A percentile compares a stretch with the other conserved stretches of the same genome.
Evolutionary conservation across 2,888 invertebrate species (phyloP).

Genomic region (Meiosimyza decipiens): DNA sequence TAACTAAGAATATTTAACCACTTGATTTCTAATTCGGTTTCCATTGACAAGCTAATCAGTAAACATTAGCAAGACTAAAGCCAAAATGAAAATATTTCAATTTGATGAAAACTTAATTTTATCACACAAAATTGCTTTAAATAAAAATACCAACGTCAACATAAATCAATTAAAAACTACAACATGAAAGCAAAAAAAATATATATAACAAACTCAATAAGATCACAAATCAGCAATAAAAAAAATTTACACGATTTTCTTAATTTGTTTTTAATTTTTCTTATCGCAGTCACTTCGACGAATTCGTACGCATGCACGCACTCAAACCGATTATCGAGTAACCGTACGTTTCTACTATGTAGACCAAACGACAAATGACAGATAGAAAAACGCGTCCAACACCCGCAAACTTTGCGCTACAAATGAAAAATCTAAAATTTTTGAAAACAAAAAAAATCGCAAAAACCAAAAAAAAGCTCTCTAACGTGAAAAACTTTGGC

Average conservation of each 20-base stretch:
- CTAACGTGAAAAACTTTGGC: constrained; percentile 1
- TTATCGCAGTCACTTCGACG: constrained; percentile 5
- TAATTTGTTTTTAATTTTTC: constrained; percentile 3
- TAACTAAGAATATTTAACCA: no score
- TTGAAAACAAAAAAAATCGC: constrained; percentile 11
- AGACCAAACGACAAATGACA: no score
- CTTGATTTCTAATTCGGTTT: no score
- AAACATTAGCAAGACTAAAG: not conserved
- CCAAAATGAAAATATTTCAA: no score
- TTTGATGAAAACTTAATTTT: not conserved
- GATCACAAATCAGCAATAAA: constrained; percentile 8
- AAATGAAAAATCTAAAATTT: constrained; percentile 34
- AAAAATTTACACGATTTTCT: constrained; percentile 13
- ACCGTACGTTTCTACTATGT: not conserved
- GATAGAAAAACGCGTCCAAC: constrained; percentile 22
- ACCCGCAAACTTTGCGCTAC: constrained; percentile 23
- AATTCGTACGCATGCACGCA: constrained; percentile 6
- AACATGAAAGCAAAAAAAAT: not conserved
- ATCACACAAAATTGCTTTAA: constrained; percentile 30
- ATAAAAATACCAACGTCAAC: constrained; percentile 20
- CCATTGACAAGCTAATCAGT: no score
- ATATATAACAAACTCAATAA: not conserved
- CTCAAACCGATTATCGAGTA: constrained; percentile 23
- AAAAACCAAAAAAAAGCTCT: constrained; percentile 2
- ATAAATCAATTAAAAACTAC: constrained; percentile 34